Conservation (phyloP, 2,113 vertebrate genomes). For the Nycticryphes semicollaris region DNA sequence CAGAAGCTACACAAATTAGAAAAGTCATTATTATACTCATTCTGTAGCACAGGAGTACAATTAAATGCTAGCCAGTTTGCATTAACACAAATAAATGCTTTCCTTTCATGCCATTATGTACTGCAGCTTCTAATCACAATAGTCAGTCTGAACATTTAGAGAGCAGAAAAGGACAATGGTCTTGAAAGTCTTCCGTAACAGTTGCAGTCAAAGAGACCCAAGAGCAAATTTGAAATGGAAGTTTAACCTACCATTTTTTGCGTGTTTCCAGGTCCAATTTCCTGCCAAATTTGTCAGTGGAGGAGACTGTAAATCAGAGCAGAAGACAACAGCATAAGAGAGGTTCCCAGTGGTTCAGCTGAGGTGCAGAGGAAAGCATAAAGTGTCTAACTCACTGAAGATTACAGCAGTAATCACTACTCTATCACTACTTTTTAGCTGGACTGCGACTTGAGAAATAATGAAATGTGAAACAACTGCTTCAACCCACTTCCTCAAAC, state of each 20-base stretch:
- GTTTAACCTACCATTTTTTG: conserved; percentile 71
- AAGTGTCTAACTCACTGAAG: not conserved
- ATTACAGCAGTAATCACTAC: not conserved
- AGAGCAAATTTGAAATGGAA: not conserved
- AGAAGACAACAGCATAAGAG: not conserved
- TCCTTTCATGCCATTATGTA: not conserved
- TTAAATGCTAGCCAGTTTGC: not conserved
- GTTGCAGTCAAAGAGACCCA: not conserved
- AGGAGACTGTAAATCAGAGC: not conserved
- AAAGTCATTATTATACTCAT: not conserved
- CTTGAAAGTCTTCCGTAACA: not conserved
- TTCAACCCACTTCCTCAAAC: conserved; percentile 63
- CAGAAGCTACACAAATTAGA: not conserved
- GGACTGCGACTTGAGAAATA: not conserved
- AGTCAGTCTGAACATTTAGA: not conserved
- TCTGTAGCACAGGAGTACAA: not conserved
- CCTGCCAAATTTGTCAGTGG: not conserved
- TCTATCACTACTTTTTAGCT: not conserved
- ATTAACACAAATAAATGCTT: not conserved
- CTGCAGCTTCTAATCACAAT: not conserved
- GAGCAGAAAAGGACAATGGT: not conserved
- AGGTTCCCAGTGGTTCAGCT: not conserved
- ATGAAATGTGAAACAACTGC: conserved; percentile 16
- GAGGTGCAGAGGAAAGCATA: not conserved
- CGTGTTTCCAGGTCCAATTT: not conserved